phyloP scores from a whole-genome alignment of 2,113 vertebrate species.

The Neofelis nebulosa region DNA sequence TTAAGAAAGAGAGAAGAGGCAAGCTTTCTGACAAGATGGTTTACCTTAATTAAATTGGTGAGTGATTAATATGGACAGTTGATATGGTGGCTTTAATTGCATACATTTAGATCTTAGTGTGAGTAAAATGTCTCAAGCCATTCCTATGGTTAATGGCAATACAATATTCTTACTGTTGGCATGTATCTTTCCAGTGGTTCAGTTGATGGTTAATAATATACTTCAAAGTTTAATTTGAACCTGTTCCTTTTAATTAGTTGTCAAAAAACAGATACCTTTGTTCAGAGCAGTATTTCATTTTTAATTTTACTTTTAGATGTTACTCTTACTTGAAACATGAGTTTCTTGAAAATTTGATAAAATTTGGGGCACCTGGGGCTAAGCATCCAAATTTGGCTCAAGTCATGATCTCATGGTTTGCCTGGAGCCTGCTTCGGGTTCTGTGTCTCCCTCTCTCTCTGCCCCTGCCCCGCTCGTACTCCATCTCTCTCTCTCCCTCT shows the following conservation, averaged over 20 bases:
- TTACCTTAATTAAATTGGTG: slow-evolving; percentile 86
- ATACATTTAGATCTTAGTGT: slow-evolving; percentile 81
- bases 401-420: too few relatives aligned
- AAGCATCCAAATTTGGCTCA: too few relatives aligned
- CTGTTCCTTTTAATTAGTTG: slow-evolving; percentile 73
- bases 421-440: too few relatives aligned
- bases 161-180: slow-evolving; percentile 77
- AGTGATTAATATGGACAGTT: slow-evolving; percentile 85
- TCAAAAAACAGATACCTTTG: slow-evolving; percentile 65
- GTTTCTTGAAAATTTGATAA: slow-evolving; percentile 47
- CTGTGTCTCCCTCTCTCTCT: too few relatives aligned
- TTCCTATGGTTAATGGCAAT: slow-evolving; percentile 80
- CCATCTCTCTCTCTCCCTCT: too few relatives aligned
- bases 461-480: too few relatives aligned
- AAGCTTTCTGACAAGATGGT: slow-evolving; percentile 82
- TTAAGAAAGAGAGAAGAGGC: slow-evolving; percentile 79
- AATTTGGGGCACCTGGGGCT: too few relatives aligned
- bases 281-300: slow-evolving; percentile 40
- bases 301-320: slow-evolving; percentile 57
- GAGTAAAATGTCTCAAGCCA: slow-evolving; percentile 78
- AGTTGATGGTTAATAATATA: slow-evolving; percentile 80
- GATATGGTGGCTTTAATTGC: slow-evolving; percentile 81
- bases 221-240: slow-evolving; percentile 82
- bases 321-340: slow-evolving; percentile 43
- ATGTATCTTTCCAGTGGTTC: slow-evolving; percentile 80